These are phyloP conservation scores for Dynastes tityus DNA, from an alignment of 2,888 invertebrate species.

Conservation along the genomic window DNA sequence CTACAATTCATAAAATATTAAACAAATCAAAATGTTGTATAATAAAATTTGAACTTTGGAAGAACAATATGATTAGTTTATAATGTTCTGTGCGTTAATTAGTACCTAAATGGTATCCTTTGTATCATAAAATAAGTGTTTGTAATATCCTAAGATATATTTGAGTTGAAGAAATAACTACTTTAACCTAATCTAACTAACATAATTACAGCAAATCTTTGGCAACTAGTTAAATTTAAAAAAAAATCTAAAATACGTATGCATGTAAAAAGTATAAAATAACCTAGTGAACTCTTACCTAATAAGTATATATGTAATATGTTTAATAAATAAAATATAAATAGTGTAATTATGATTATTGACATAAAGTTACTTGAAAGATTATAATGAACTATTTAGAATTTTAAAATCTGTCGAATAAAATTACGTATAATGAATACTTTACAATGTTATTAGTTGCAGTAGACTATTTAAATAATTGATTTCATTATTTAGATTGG, in stretches of 20 bases:
- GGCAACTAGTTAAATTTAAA: slow-evolving; percentile 32
- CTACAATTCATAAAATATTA: too few species aligned
- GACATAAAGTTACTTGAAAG: neutral
- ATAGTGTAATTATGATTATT: slow-evolving; percentile 4
- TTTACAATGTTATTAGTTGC: neutral
- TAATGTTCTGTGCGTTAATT: neutral
- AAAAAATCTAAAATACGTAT: neutral
- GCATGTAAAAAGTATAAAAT: neutral
- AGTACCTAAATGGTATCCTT: too few species aligned
- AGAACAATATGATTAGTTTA: neutral
- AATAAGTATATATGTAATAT: neutral
- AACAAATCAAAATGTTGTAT: neutral
- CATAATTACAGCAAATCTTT: slow-evolving; percentile 26
- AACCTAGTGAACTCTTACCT: neutral
- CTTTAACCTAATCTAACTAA: slow-evolving; percentile 8
- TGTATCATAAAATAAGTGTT: too few species aligned
- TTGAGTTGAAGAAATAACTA: neutral
- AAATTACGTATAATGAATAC: neutral
- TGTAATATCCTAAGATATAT: slow-evolving; percentile 1
- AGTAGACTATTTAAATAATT: neutral
- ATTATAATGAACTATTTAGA: neutral
- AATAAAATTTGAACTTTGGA: neutral
- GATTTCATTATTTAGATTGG: neutral
- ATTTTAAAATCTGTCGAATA: neutral
- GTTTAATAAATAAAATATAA: slow-evolving; percentile 18